Conservation (phyloP, 2,797 vertebrate species). For the Myoxocephalus aenaeus region DNA sequence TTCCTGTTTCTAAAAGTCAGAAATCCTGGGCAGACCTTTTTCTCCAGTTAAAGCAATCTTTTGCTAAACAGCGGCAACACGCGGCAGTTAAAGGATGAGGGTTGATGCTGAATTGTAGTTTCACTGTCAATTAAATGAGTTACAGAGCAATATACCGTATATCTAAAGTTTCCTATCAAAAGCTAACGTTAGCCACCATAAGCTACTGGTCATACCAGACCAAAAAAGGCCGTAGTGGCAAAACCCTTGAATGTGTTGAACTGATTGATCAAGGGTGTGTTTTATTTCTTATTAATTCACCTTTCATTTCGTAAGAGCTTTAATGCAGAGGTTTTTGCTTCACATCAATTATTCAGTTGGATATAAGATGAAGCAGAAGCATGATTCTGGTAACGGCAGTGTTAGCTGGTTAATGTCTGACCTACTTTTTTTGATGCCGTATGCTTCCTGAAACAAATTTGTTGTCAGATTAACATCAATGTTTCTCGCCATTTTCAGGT, state of each 20-base stretch:
- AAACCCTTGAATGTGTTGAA: background rate
- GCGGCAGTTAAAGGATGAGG: background rate
- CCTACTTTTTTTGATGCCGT: constrained; percentile 90
- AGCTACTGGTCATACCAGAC: background rate
- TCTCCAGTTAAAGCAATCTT: background rate
- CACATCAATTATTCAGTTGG: background rate
- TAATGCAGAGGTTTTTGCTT: background rate
- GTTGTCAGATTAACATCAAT: constrained; percentile 71
- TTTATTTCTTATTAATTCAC: background rate
- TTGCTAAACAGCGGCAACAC: background rate
- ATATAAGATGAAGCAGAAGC: constrained; percentile 34
- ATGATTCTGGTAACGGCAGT: constrained; percentile 52
- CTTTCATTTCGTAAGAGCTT: constrained; percentile 7
- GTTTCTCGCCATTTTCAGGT: constrained; percentile 52
- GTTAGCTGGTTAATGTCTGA: constrained; percentile 85
- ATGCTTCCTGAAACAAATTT: constrained; percentile 91
- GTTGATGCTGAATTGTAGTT: background rate
- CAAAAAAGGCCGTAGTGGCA: background rate
- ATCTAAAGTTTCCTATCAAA: background rate
- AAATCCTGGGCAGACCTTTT: background rate
- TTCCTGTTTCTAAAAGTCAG: background rate
- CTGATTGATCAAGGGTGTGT: background rate
- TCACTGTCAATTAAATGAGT: background rate
- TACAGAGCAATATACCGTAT: background rate
- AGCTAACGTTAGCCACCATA: background rate